Evolutionary conservation across 2,797 vertebrate genomes (phyloP), one percentile per base, ranked within the genome.

Genomic region (Rallus crepitans): DNA sequence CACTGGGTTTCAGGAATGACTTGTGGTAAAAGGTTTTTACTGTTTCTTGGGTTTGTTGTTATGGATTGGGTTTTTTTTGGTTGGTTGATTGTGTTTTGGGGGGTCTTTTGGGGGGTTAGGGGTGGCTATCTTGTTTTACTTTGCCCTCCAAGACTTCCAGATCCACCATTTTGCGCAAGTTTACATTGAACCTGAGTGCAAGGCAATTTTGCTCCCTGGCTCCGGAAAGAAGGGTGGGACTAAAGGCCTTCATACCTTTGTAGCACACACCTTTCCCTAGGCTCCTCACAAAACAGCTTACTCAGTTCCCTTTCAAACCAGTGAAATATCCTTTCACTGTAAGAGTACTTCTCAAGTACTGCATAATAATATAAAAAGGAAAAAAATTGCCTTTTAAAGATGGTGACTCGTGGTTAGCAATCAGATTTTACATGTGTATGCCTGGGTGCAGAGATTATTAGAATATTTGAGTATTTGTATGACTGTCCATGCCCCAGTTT

Each of bases 11-110:
- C 39, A 77, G 39, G 45, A 79, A 45, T 0, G 3, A 85, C 8
- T 15, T 0, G 0, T 7, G 7, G 24, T 52, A 48, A 65, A 65
- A 50, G 10, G 7, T 6, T 80, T 79, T 86, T 48, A 39, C 4
- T 35, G 10, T 31, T 57, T 52, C 13, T 52, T 53, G 18, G 6
- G 16, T 30, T 18, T 19, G 11, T 6, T 14, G 42, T 24, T 31
- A 15, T 18, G 23, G 30, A 45, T 45, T 35, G 5, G 23, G 7
- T 24, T 48, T 35, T 35, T n/a, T 30, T 39, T 17, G 8, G 10
- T 12, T 39, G 35, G 27, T 12, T 39, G 35, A 24, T 31, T 25
- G 23, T 14, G 21, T 50, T 33, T 6, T n/a, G 12, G 48, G 21
- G 7, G 12, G 10, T 11, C 55, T 66, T 25, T 52, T 47, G 21